A percentile compares a stretch with the other conserved stretches of the same genome.
Conservation (phyloP, 2,113 vertebrate genomes). For the Petrocephalus zakoni region DNA sequence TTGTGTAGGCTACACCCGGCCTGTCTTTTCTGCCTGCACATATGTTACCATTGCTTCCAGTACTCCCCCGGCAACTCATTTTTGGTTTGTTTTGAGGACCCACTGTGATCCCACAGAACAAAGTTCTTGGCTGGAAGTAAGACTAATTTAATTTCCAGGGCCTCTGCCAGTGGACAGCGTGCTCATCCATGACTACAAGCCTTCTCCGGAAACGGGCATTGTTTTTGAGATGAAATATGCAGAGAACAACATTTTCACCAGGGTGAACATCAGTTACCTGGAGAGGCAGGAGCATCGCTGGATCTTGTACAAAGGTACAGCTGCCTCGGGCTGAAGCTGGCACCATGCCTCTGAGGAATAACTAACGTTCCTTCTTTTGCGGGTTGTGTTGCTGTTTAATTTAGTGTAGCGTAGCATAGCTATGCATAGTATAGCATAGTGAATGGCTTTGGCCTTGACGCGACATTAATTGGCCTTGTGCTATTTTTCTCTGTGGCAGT, state of each 20-base stretch:
- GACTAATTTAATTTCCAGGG: slow-evolving; percentile 54
- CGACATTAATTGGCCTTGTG: background rate
- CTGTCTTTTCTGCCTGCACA: background rate
- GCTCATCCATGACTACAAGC: slow-evolving; percentile 77
- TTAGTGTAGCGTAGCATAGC: background rate
- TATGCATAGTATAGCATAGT: background rate
- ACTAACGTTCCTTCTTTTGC: background rate
- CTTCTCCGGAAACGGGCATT: slow-evolving; percentile 88
- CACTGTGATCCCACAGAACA: background rate
- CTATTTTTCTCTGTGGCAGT: background rate
- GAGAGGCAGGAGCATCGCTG: slow-evolving; percentile 75
- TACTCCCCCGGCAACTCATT: background rate
- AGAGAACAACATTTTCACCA: slow-evolving; percentile 81
- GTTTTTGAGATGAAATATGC: slow-evolving; percentile 85
- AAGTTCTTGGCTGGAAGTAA: slow-evolving; percentile 4
- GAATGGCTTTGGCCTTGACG: background rate
- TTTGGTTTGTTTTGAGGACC: background rate
- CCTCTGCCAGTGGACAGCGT: slow-evolving; percentile 80
- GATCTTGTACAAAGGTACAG: slow-evolving; percentile 88
- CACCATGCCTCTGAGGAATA: background rate
- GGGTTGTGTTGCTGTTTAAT: background rate
- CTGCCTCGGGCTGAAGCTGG: background rate
- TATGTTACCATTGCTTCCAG: background rate
- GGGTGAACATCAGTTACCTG: slow-evolving; percentile 93
- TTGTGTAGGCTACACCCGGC: background rate